phyloP scores from a whole-genome alignment of 2,113 vertebrate genomes.

The Anarhynchus alexandrinus region DNA sequence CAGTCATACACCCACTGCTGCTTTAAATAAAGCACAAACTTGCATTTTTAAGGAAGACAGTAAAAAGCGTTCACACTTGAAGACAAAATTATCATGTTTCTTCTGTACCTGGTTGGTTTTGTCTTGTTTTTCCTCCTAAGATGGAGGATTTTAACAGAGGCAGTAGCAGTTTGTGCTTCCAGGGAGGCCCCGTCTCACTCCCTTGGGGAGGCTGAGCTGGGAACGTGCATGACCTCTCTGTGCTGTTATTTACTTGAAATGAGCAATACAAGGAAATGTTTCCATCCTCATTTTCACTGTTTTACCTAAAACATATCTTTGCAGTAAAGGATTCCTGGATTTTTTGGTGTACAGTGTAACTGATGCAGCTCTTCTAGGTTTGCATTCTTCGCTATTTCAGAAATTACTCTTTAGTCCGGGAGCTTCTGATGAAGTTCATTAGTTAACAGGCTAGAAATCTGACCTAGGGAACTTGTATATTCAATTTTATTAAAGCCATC shows the following conservation, averaged over 20 bases:
- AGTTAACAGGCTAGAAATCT: slow-evolving; percentile 20
- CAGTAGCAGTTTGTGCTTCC: not conserved
- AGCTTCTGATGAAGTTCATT: slow-evolving; percentile 41
- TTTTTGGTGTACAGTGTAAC: not conserved
- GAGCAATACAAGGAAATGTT: not conserved
- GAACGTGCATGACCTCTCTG: not conserved
- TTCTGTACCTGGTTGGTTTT: not conserved
- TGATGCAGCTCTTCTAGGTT: not conserved
- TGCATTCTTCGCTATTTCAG: not conserved
- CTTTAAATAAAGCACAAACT: not conserved
- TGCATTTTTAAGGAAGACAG: not conserved
- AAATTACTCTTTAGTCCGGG: not conserved
- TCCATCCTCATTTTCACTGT: not conserved
- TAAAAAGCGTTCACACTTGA: not conserved
- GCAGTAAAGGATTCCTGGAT: not conserved
- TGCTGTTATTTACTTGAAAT: not conserved
- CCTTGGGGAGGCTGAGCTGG: not conserved
- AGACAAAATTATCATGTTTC: not conserved
- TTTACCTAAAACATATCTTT: not conserved
- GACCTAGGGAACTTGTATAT: slow-evolving; percentile 7
- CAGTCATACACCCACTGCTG: not conserved
- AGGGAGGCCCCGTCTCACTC: rapidly evolving
- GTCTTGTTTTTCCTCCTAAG: not conserved
- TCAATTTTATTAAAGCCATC: slow-evolving; percentile 50
- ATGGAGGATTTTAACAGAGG: not conserved